Evolutionary conservation across 2,888 invertebrate species (phyloP), one percentile per base, ranked within the genome.

Genomic region (Scaptomyza flava): DNA sequence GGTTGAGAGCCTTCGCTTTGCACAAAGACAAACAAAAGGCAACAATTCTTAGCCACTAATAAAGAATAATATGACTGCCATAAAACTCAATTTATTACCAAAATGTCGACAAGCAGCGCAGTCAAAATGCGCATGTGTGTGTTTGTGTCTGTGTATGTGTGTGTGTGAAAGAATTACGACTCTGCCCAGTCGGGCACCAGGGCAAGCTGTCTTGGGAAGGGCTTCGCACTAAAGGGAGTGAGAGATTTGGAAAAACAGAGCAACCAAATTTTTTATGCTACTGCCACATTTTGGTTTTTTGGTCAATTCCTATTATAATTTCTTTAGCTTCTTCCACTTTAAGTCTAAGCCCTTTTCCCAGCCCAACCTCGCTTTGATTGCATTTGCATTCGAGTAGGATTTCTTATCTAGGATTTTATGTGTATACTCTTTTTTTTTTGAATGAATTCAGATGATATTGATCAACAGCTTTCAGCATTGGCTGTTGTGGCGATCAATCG

Each of bases 31-130:
- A 41, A 86, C 84, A 87, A 83, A 84, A 83, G 87, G 87, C 85
- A 82, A 84, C 87, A 83, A 87, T 83, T 83, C 87, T 87, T 87
- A 72, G 76, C 82, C 82, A 87, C 83, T 83, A 87, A 83, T 83
- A 83, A 83, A 87, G 87, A 83, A 83, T 83, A 87, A 83, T 83
- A 83, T 81, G 83, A 84, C 79, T 87, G 87, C 83, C 87, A 83
- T 83, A 83, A 83, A 83, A 83, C 87, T 84, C 87, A 87, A 83
- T 83, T 83, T 83, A 83, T 83, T 87, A 87, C 83, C 85, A 67
- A 81, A 82, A 87, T 78, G 87, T 84, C 87, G 82, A 87, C 85
- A 87, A 70, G 85, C 87, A 82, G 83, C 77, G 56, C 42, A 50
- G 36, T 60, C 62, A 20, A 12, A 54, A 53, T 66, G 48, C 50